Conservation (phyloP, 2,888 invertebrate genomes). For the Eupithecia subumbrata region DNA sequence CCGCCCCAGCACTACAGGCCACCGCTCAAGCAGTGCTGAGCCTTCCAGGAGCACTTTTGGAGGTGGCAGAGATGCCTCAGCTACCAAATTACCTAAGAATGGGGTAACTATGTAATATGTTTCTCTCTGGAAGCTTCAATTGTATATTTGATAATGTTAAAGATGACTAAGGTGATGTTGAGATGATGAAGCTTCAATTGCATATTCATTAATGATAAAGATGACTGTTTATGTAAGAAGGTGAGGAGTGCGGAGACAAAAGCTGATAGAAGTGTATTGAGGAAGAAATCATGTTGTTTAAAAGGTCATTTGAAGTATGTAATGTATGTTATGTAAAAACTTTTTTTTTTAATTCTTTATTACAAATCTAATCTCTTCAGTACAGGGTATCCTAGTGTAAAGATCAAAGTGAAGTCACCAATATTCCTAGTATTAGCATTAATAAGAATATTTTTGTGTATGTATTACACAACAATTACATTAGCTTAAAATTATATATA, state of each 20-base stretch:
- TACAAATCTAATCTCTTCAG: too few species aligned
- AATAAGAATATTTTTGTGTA: not conserved
- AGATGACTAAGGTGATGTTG: too few species aligned
- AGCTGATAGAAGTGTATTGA: not conserved
- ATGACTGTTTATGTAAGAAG: not conserved
- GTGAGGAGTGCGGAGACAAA: not conserved
- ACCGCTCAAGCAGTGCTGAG: conserved; percentile 74
- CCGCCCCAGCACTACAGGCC: conserved; percentile 62
- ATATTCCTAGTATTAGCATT: not conserved
- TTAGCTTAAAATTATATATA: too few species aligned
- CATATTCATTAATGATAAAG: too few species aligned
- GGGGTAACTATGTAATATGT: too few species aligned
- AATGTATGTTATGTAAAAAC: too few species aligned
- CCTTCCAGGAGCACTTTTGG: conserved; percentile 65
- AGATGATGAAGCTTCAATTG: not conserved
- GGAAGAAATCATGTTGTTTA: not conserved
- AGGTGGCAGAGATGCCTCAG: conserved; percentile 66
- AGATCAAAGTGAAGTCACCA: too few species aligned
- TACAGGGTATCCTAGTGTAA: too few species aligned
- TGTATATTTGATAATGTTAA: not conserved
- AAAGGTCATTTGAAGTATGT: too few species aligned
- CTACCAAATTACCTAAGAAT: conserved; percentile 66
- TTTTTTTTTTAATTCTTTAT: too few species aligned
- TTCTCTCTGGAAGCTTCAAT: not conserved
- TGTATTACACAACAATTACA: too few species aligned